These are phyloP conservation scores for Catostomus latipinnis DNA, from an alignment of 2,797 vertebrate species.

Conservation along the genomic window DNA sequence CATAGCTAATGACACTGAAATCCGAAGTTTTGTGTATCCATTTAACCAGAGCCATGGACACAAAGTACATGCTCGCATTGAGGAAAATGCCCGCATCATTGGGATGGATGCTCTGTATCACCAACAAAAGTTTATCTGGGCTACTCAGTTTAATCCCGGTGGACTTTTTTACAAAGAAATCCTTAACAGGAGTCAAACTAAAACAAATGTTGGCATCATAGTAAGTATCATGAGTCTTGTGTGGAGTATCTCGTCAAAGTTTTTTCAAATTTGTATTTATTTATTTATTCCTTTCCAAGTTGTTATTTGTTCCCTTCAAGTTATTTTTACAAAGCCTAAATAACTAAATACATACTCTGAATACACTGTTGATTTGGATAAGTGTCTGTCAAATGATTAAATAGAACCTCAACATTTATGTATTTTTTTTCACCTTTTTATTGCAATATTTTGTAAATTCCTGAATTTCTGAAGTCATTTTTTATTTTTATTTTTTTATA, in stretches of 20 bases:
- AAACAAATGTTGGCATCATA: slow-evolving; percentile 90
- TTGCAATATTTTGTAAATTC: too few species aligned
- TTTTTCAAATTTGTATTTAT: neutral
- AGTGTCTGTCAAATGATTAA: too few species aligned
- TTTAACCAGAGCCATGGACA: slow-evolving; percentile 96
- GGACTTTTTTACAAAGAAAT: slow-evolving; percentile 97
- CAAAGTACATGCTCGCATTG: slow-evolving; percentile 94
- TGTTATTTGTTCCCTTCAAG: neutral
- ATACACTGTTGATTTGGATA: too few species aligned
- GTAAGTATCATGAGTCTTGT: slow-evolving; percentile 82
- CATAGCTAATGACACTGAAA: slow-evolving; percentile 99
- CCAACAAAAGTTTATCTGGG: slow-evolving; percentile 98
- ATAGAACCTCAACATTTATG: too few species aligned
- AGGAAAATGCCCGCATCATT: slow-evolving; percentile 98
- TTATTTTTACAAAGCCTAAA: neutral
- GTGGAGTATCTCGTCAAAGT: slow-evolving; percentile 23
- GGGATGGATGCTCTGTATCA: slow-evolving; percentile 96
- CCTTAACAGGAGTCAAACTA: slow-evolving; percentile 86
- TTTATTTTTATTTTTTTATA: too few species aligned
- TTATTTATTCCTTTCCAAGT: neutral
- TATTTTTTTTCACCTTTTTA: too few species aligned
- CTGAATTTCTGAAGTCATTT: too few species aligned
- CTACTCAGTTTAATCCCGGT: slow-evolving; percentile 97
- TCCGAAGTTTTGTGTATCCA: slow-evolving; percentile 98
- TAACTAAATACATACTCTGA: neutral